A percentile compares a stretch with the other conserved stretches of the same genome.
Conservation (phyloP, 2,113 vertebrate species). For the Brachypteracias leptosomus region DNA sequence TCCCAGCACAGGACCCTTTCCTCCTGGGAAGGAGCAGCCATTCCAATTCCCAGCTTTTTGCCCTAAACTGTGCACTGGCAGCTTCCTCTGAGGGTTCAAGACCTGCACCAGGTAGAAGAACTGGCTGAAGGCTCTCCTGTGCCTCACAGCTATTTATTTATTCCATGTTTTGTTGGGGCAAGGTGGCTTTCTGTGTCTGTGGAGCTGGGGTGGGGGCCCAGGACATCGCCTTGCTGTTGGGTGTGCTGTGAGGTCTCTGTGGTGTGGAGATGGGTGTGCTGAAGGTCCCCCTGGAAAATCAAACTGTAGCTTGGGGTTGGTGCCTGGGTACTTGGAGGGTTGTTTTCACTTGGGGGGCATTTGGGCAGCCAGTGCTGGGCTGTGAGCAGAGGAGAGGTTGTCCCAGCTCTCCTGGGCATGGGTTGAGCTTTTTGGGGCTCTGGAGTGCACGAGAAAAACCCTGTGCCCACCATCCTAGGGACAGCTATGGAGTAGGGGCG, state of each 20-base stretch:
- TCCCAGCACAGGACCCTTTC: neutral
- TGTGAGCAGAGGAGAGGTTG: neutral
- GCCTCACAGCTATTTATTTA: neutral
- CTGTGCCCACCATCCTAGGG: neutral
- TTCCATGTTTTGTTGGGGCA: neutral
- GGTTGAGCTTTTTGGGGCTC: neutral
- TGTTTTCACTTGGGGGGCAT: accelerated
- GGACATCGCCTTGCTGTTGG: no score
- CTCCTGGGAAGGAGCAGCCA: neutral
- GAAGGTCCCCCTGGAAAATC: neutral
- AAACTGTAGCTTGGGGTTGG: neutral
- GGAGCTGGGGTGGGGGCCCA: no score
- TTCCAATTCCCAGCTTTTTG: neutral
- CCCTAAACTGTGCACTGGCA: neutral
- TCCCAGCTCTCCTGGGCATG: accelerated
- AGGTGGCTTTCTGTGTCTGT: neutral
- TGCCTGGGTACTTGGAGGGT: neutral
- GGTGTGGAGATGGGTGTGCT: neutral
- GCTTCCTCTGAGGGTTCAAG: neutral
- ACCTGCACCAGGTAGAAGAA: conserved; percentile 11
- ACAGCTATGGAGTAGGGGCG: neutral
- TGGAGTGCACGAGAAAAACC: neutral
- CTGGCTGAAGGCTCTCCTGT: neutral
- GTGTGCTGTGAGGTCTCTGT: neutral
- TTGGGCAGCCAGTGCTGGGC: neutral